Evolutionary conservation across 2,888 invertebrate species (phyloP).

Genomic region (Conchocele bisecta): DNA sequence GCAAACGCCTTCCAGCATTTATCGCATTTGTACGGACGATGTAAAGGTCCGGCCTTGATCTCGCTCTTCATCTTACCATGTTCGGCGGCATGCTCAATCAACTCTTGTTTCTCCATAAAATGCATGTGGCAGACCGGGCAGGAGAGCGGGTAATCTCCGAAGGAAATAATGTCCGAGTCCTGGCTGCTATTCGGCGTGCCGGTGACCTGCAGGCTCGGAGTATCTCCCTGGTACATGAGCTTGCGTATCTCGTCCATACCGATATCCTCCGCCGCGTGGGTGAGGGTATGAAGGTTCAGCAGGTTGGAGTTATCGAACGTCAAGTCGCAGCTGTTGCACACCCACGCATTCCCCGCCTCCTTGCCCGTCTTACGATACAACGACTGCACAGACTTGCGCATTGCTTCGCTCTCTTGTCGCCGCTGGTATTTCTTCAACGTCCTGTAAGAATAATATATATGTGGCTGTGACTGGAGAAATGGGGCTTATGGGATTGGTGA

Average conservation of each 20-base stretch:
- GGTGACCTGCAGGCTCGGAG: not conserved
- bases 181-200: not conserved
- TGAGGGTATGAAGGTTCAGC: constrained; percentile 84
- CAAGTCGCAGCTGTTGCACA: constrained; percentile 82
- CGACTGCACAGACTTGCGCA: constrained; percentile 75
- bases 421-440: constrained; percentile 78
- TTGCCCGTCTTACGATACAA: constrained; percentile 78
- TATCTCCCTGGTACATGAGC: constrained; percentile 38
- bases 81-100: constrained; percentile 84
- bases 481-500: too few species aligned
- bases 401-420: constrained; percentile 70
- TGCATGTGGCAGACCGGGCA: constrained; percentile 81
- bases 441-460: constrained; percentile 64
- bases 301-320: constrained; percentile 82
- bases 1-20: constrained; percentile 88
- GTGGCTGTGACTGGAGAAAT: too few species aligned
- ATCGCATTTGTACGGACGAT: constrained; percentile 86
- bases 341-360: constrained; percentile 75
- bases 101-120: constrained; percentile 82
- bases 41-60: constrained; percentile 73
- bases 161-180: not conserved
- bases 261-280: constrained; percentile 84
- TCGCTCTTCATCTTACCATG: constrained; percentile 64
- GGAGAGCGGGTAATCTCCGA: constrained; percentile 54
- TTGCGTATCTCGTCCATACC: constrained; percentile 74